Percentiles rank a stretch among this genome's conserved stretches.
Evolutionary conservation across 92 coral and sea anemone species (phyloP).

Genomic region (Heteractis magnifica): DNA sequence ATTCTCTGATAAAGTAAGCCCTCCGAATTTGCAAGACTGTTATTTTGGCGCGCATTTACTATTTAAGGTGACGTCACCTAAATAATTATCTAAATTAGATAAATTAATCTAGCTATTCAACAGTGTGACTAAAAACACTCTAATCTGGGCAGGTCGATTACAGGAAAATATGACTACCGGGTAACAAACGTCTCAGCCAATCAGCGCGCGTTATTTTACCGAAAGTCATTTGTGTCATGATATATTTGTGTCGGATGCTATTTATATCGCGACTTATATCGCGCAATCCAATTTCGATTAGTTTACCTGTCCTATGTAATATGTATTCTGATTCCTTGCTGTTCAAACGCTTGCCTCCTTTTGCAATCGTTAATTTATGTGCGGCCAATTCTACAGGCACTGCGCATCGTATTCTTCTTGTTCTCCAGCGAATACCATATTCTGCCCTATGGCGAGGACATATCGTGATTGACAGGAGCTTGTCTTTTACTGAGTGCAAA

Average conservation of each 20-base stretch:
- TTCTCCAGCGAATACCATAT: constrained; percentile 46
- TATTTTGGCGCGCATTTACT: no score
- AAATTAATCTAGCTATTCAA: no score
- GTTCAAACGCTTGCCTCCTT: constrained; percentile 16
- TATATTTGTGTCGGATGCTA: not conserved
- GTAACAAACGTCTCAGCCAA: no score
- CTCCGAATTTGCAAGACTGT: no score
- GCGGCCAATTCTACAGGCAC: constrained; percentile 26
- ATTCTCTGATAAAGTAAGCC: no score
- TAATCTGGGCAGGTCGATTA: no score
- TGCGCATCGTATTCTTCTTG: constrained; percentile 8
- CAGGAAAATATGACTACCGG: no score
- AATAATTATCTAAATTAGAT: no score
- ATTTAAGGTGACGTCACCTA: no score
- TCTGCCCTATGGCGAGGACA: constrained; percentile 45
- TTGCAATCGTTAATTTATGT: constrained; percentile 28
- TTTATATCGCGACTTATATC: constrained; percentile 17
- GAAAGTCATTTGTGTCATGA: not conserved
- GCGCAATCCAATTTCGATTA: constrained; percentile 31
- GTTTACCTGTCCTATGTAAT: constrained; percentile 8
- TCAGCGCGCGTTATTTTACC: no score
- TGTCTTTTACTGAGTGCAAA: constrained; percentile 36
- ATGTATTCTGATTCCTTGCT: constrained; percentile 21
- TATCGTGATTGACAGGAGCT: constrained; percentile 32
- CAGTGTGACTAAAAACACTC: no score